These are phyloP conservation scores for Dynastes hyllus DNA, from an alignment of 2,888 invertebrate genomes.

Conservation along the genomic window DNA sequence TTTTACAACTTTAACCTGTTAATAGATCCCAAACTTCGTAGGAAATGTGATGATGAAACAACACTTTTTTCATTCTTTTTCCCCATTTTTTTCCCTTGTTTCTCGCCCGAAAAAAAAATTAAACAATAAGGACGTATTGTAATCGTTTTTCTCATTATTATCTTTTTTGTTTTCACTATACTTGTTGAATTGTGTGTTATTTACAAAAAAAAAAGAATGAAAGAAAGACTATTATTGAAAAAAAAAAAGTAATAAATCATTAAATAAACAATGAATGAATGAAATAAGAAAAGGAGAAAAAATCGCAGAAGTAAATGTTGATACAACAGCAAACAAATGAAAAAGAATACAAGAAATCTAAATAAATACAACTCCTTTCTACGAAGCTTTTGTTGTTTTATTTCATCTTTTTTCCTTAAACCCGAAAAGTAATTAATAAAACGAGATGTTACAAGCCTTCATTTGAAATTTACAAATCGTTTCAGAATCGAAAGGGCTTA, in stretches of 20 bases:
- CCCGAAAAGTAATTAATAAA: too few species aligned
- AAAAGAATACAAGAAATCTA: conserved; percentile 17
- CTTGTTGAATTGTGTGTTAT: conserved; percentile 45
- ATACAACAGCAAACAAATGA: conserved; percentile 42
- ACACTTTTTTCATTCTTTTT: too few species aligned
- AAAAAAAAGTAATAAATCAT: neutral
- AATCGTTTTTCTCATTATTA: conserved; percentile 10
- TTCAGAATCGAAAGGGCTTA: too few species aligned
- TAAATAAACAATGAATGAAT: conserved; percentile 5
- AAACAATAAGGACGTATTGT: neutral
- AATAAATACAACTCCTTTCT: conserved; percentile 40
- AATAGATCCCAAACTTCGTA: too few species aligned
- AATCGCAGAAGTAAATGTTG: conserved; percentile 7
- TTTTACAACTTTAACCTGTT: too few species aligned
- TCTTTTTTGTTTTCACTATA: conserved; percentile 36
- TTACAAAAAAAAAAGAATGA: conserved; percentile 18
- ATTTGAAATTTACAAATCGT: too few species aligned
- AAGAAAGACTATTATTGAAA: conserved; percentile 19
- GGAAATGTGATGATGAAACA: neutral
- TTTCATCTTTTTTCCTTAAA: conserved; percentile 3
- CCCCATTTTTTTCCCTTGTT: conserved; percentile 5
- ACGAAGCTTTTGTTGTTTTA: conserved; percentile 20
- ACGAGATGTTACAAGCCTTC: too few species aligned
- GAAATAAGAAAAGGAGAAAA: conserved; percentile 26
- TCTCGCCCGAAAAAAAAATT: neutral